Evolutionary conservation across 2,888 invertebrate genomes (phyloP), one percentile per base, ranked within the genome.

Genomic region (Neria commutata): DNA sequence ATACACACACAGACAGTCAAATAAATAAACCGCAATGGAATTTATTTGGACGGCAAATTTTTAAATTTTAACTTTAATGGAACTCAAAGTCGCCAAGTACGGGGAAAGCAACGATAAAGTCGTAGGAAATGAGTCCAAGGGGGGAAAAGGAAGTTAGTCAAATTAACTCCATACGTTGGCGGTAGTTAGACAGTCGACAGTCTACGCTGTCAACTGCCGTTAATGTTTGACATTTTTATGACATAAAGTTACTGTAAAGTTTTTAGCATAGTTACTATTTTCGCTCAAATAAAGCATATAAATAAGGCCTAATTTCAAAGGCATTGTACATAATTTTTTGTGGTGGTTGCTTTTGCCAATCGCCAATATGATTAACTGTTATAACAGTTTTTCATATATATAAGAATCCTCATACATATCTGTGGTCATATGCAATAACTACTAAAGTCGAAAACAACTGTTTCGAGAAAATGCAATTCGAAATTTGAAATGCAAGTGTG

Each of bases 1-100:
- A 29, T 29, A 14, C 11, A 10, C 6, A n/a, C 37, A 37, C 10
- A 10, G 37, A 37, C 14, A 10, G n/a, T 4, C 37, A 42, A 42
- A 42, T 42, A 70, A 74, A 72, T 71, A 75, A 73, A 74, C 72
- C 74, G 74, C 72, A 72, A 72, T 75, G 72, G 72, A 72, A 72
- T 75, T 73, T 72, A 72, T 75, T 73, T 70, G 64, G 67, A 68
- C 64, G 72, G 75, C 70, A 68, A 58, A 24, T 37, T 42, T 17
- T 19, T 19, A 42, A 42, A 42, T 21, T 42, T 42, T 19, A 42
- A 42, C 42, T 42, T 19, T n/a, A 37, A n/a, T n/a, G n/a, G n/a
- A n/a, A 37, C 37, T 37, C 37, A 8, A 37, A 4, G n/a, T n/a
- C n/a, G n/a, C n/a, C n/a, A n/a, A n/a, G n/a, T n/a, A 37, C 8